phyloP scores from a whole-genome alignment of 2,113 vertebrate species.

The Pelobates fuscus region DNA sequence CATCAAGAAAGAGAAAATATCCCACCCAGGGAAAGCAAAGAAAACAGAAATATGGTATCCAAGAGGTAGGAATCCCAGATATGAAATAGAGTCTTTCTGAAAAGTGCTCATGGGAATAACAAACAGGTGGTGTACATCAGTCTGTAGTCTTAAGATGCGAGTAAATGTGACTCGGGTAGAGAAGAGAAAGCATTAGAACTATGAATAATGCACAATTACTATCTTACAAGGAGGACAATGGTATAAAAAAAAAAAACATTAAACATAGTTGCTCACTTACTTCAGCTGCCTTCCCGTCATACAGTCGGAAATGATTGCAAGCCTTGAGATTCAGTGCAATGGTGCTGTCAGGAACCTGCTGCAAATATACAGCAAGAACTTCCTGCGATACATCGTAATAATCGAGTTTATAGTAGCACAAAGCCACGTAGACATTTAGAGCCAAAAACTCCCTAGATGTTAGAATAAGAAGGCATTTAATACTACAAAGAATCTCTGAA shows the following conservation, averaged over 20 bases:
- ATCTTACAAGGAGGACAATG: too few species aligned
- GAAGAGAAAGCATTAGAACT: too few species aligned
- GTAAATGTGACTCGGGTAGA: too few species aligned
- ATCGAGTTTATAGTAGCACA: conserved; percentile 98
- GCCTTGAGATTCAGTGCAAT: conserved; percentile 97
- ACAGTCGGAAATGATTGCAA: conserved; percentile 95
- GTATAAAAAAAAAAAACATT: not conserved
- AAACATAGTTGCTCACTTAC: conserved; percentile 65
- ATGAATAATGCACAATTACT: too few species aligned
- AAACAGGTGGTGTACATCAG: too few species aligned
- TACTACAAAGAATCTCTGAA: not conserved
- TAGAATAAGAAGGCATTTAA: conserved; percentile 38
- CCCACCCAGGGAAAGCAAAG: too few species aligned
- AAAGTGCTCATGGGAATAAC: too few species aligned
- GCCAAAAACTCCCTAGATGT: conserved; percentile 85
- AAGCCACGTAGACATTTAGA: conserved; percentile 93
- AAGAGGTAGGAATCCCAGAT: too few species aligned
- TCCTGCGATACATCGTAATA: conserved; percentile 97
- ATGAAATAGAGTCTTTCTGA: too few species aligned
- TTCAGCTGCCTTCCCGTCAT: conserved; percentile 95
- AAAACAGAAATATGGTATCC: too few species aligned
- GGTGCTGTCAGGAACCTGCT: conserved; percentile 92
- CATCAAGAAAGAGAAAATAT: too few species aligned
- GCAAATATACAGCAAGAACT: conserved; percentile 92
- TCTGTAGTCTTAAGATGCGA: too few species aligned